These are phyloP conservation scores for Cephalopachus bancanus DNA, from an alignment of 2,797 vertebrate genomes.

Conservation along the genomic window DNA sequence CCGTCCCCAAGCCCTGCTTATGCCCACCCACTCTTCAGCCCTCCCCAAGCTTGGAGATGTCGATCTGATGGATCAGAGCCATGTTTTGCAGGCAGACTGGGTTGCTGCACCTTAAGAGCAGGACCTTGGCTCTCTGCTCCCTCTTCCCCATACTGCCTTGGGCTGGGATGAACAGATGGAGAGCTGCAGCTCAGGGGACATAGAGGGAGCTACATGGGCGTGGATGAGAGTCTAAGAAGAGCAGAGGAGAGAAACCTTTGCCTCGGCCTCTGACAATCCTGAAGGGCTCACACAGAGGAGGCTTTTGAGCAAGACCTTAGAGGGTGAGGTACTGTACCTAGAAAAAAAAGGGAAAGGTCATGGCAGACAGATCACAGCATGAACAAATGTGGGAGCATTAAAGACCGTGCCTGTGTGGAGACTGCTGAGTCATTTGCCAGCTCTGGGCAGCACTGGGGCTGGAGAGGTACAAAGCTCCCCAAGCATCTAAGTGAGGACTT, in stretches of 20 bases:
- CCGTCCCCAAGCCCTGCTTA: background rate
- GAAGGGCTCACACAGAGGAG: background rate
- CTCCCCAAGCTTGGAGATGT: background rate
- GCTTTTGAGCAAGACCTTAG: background rate
- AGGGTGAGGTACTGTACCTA: background rate
- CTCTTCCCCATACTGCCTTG: background rate
- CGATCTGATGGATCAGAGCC: background rate
- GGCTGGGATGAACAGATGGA: background rate
- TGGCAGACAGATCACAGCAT: accelerated
- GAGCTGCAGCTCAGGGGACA: accelerated
- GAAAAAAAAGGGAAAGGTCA: background rate
- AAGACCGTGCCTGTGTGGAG: accelerated
- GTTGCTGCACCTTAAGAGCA: background rate
- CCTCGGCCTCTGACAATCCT: background rate
- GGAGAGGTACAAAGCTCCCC: accelerated
- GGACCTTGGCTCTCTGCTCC: background rate
- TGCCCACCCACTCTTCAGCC: background rate
- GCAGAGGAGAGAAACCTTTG: background rate
- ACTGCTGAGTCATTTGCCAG: background rate
- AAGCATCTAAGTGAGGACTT: background rate
- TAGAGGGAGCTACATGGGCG: too few species aligned
- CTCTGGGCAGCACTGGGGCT: accelerated
- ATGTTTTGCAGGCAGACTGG: accelerated
- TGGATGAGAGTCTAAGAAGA: background rate
- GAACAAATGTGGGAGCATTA: background rate